Evolutionary conservation across 2,888 invertebrate genomes (phyloP).

Genomic region (Crepidodera aurea): DNA sequence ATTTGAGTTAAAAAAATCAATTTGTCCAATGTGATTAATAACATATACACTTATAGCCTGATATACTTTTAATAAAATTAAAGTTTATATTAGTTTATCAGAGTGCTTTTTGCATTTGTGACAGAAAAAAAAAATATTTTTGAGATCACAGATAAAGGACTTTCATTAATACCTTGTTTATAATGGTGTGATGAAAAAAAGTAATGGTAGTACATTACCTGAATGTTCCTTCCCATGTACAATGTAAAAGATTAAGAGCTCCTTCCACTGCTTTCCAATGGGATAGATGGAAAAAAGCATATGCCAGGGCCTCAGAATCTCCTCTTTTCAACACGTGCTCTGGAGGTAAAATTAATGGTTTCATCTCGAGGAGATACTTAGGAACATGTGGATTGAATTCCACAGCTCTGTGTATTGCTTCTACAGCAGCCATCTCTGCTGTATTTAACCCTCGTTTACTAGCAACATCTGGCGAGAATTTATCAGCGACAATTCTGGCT

Average conservation of each 20-base stretch:
- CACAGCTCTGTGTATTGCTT: conserved; percentile 93
- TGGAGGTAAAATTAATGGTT: conserved; percentile 92
- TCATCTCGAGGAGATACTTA: conserved; percentile 94
- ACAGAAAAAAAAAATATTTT: too few species aligned
- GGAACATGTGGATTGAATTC: conserved; percentile 99
- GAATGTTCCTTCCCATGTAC: conserved; percentile 95
- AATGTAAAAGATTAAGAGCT: conserved; percentile 89
- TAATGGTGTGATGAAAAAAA: too few species aligned
- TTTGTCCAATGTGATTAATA: too few species aligned
- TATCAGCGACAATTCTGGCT: conserved; percentile 88
- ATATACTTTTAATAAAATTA: too few species aligned
- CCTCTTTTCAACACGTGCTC: conserved; percentile 96
- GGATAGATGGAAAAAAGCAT: conserved; percentile 93
- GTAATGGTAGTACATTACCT: too few species aligned
- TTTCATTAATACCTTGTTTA: too few species aligned
- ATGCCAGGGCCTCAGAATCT: conserved; percentile 96
- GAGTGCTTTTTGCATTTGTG: too few species aligned
- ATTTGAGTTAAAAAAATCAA: too few species aligned
- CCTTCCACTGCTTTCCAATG: conserved; percentile 98
- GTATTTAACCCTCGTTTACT: conserved; percentile 83
- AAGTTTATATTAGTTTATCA: too few species aligned
- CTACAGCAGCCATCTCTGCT: conserved; percentile 91
- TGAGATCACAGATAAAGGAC: too few species aligned
- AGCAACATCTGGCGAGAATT: conserved; percentile 86
- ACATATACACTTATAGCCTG: too few species aligned